Evolutionary conservation across 2,888 invertebrate genomes (phyloP), one percentile per base, ranked within the genome.

Genomic region (Diogma glabrata): DNA sequence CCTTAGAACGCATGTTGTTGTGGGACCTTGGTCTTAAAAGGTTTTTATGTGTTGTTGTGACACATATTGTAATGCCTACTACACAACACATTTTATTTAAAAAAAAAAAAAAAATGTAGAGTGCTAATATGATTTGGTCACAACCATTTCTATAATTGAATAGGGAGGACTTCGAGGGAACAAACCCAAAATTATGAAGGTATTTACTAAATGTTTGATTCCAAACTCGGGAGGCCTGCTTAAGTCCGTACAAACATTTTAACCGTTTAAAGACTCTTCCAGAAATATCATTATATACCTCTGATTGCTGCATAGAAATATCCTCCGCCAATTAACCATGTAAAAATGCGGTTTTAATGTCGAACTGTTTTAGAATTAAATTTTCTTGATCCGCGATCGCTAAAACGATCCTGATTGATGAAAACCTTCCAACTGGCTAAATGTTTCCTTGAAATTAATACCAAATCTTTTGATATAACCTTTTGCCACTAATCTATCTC

Each of bases 371-470:
- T 10, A 57, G 16, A 10, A 52, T 17, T 4, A 53, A 17, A 22
- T 52, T 47, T 5, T 54, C 6, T 20, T 28, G 24, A 24, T 54
- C 54, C 19, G 57, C 50, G 12, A 55, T 28, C 5, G 55, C 51
- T 17, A 55, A 26, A 16, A 54, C 30, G 9, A n/a, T 12, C 14
- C 54, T 17, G 4, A 52, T 50, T 2, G 54, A 52, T 16, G 50
- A 33, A 20, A 50, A 54, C 22, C 26, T 24, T 24, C 50, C 52
- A 7, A 52, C 54, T 8, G 52, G 54, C 56, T 57, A 36, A 57
- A 59, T 4, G 58, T 59, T 56, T 60, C 59, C 5, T 51, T n/a
- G 51, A 55, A 59, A 33, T 59, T 57, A 3, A 59, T 43, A 2
- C 58, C 59, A 28, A 52, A 53, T 50, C 54, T 46, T 51, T 59